Evolutionary conservation across 2,797 vertebrate species (phyloP), one percentile per base, ranked within the genome.

Genomic region (Oreochromis mossambicus): DNA sequence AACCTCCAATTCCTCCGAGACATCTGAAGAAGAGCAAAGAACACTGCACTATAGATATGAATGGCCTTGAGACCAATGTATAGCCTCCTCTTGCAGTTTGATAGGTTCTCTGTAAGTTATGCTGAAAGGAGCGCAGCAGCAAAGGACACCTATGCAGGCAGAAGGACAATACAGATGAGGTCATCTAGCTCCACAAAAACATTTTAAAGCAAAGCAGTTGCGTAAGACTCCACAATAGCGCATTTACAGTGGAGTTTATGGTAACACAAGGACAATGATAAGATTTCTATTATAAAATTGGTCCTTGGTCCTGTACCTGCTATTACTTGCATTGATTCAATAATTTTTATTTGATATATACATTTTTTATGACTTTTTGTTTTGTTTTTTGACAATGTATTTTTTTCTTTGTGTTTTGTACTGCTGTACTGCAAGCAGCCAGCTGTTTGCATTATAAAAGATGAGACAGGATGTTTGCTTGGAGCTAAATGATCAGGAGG

Each of bases 1-100:
- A 94, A 86, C 95, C 95, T 7, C 93, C 91, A 0, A 91, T 96
- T 56, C 96, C 96, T 2, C 96, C 96, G 1, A 89, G 96, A 83
- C 95, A 96, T 90, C 87, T 92, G n/a, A 96, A 96, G 90, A 96
- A 95, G 84, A 91, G 92, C 87, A 97, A 97, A 94, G 97, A 98
- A 85, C 97, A 98, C 91, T 99, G 97, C 90, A 92, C 97, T 88
- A 97, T 99, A 70, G 98, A 99, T 94, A 98, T 99, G 95, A 98
- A 97, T 24, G 98, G 98, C 94, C 96, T 99, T 21, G 98, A 99
- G 96, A 99, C 98, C 85, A 99, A 98, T 0, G 96, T 97, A 92
- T 96, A 96, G 90, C 88, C 87, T 70, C 85, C 46, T 24, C 12
- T 12, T 36, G 15, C 8, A 38, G 66, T 46, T 5, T 32, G 29